Evolutionary conservation across 1,140 invertebrate genomes (phyloP).

Genomic region (Aricia agestis): DNA sequence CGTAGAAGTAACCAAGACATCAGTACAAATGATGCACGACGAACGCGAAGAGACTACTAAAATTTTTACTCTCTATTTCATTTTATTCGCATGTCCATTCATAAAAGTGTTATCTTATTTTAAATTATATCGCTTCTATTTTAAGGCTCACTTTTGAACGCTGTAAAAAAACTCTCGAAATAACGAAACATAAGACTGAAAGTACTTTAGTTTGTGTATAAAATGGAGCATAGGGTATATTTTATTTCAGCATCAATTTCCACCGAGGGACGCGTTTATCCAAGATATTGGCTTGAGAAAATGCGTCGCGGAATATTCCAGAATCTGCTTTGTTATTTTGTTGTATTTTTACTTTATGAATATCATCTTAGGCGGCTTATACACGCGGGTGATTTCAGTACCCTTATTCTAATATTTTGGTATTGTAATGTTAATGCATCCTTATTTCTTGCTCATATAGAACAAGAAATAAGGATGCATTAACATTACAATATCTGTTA

Average conservation of each 20-base stretch:
- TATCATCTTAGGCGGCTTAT: conserved; percentile 1
- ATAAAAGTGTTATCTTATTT: no score
- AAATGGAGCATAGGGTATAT: conserved; percentile 4
- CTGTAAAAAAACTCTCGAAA: neutral
- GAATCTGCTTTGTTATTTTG: conserved; percentile 8
- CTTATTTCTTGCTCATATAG: no score
- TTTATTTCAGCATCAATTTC: neutral
- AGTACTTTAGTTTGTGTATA: neutral
- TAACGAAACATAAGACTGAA: neutral
- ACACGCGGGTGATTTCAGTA: neutral
- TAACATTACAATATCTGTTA: no score
- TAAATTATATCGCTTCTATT: no score
- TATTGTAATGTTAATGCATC: no score
- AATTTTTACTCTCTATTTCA: no score
- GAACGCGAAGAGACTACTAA: no score
- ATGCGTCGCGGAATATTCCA: conserved; percentile 1
- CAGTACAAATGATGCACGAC: no score
- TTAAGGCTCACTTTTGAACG: neutral
- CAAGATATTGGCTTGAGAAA: conserved; percentile 5
- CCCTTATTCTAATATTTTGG: no score
- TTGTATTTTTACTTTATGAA: neutral
- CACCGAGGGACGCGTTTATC: conserved; percentile 3
- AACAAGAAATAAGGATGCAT: no score
- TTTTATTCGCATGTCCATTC: no score
- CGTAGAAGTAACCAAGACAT: no score